Base-by-base conservation (phyloP, 2,888 invertebrate genomes). In the Lepidochitona cinerea region DNA sequence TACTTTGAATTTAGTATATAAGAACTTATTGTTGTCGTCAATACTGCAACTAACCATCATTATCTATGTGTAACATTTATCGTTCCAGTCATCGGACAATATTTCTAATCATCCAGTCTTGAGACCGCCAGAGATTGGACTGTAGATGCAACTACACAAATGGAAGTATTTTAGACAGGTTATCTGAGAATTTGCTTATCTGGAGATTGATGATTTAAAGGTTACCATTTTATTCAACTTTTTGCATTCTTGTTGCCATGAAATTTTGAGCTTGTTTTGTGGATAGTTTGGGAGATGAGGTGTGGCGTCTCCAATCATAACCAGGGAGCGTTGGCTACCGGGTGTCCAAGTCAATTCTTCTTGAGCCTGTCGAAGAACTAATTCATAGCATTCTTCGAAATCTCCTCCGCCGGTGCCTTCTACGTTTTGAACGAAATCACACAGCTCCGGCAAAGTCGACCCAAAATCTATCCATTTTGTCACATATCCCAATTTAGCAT, bases 341-440 rank as follows among this genome's bases (percentile, higher is more conserved):
- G 85, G 84, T 9, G 84, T 85, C 89, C 89, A 89, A 14, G 84
- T 83, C 54, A 88, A 76, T 68, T 85, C 75, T 2, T 82, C 82
- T 32, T 86, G 79, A 1, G 84, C 87, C 75, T 88, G 80, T 37
- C 83, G 79, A 37, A 89, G 81, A 12, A 88, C 89, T 37, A 89
- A 81, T 75, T 89, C 89, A 76, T 89, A 89, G 70, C 88, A 89
- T 68, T 89, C 89, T 36, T 85, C 85, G 1, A 75, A 74, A 75
- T 89, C 89, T 0, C 88, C 87, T 0, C 89, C 89, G 4, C 86
- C 83, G 0, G 88, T 89, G 14, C 73, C 66, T 14, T 72, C 52
- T 7, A 79, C 81, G 9, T 76, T 79, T 7, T 75, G 79, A 26
- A 79, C 80, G 70, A 87, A 87, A 36, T 79, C 69, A 37, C 81